Percentiles rank a stretch among this genome's conserved stretches.
These are phyloP conservation scores for Hybos culiciformis DNA, from an alignment of 2,888 invertebrate species.

Conservation along the genomic window DNA sequence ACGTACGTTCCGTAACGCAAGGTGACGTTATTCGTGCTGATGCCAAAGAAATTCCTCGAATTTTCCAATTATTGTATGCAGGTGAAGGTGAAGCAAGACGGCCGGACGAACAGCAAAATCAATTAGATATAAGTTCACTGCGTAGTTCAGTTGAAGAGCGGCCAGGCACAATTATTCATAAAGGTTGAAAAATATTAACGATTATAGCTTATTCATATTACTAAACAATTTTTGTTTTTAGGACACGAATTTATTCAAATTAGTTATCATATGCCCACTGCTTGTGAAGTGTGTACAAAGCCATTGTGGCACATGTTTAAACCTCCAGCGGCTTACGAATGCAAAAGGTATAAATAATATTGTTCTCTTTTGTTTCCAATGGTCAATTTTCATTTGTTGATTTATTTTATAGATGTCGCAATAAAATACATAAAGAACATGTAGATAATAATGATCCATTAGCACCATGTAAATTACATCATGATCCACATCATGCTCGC, in stretches of 20 bases:
- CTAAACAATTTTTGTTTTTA: conserved; percentile 25
- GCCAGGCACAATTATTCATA: conserved; percentile 34
- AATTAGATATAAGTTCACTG: conserved; percentile 42
- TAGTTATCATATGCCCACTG: conserved; percentile 95
- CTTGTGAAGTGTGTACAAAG: conserved; percentile 94
- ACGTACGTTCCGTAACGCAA: conserved; percentile 95
- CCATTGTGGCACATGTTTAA: conserved; percentile 97
- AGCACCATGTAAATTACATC: conserved; percentile 92
- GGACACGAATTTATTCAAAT: conserved; percentile 92
- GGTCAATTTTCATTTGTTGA: neutral
- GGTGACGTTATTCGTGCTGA: conserved; percentile 98
- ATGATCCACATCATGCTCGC: conserved; percentile 85
- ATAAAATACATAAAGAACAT: conserved; percentile 97
- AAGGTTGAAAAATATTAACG: conserved; percentile 22
- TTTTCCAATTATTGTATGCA: conserved; percentile 93
- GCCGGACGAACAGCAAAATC: conserved; percentile 50
- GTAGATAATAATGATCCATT: conserved; percentile 67
- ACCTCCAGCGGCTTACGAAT: conserved; percentile 94
- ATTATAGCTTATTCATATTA: neutral
- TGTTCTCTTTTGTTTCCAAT: neutral
- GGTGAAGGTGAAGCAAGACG: conserved; percentile 88
- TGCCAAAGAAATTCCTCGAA: conserved; percentile 97
- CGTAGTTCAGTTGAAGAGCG: conserved; percentile 34
- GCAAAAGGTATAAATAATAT: conserved; percentile 48
- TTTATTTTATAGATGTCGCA: conserved; percentile 62